Base-by-base conservation (phyloP, 1,140 invertebrate genomes). In the Lineus longissimus region DNA sequence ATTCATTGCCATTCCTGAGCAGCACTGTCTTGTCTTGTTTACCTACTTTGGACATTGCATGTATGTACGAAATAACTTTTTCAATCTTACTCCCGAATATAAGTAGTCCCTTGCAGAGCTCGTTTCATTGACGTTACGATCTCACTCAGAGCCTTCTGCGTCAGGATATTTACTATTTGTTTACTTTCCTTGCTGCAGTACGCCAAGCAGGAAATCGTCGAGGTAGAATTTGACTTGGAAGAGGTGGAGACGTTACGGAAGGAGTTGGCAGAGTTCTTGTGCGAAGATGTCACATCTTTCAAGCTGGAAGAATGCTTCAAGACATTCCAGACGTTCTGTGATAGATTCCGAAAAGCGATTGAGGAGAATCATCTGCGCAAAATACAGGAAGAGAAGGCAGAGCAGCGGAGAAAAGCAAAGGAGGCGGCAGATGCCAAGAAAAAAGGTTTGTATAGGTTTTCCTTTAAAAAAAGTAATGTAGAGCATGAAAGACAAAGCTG, bases 161-260 rank as follows among this genome's bases (percentile, higher is more conserved):
- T n/a, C n/a, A n/a, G n/a, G n/a, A n/a, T n/a, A n/a, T n/a, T n/a
- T n/a, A n/a, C 4, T 63, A 27, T 61, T 27, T 54, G 30, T 6
- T 62, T 55, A 15, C 40, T 61, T 59, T n/a, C 33, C 17, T 59
- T 60, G n/a, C n/a, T 76, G 11, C 72, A 92, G 90, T 88, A 90
- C 72, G 92, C 93, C 2, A 87, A 89, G 73, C 85, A 87, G 71
- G 91, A 94, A 79, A 86, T 95, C 59, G 79, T 86, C 11, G 87
- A 87, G 13, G 81, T 95, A 25, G 89, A 94, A 74, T 84, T 87
- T 54, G 89, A 90, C 63, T 88, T 95, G 85, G 86, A 88, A 47
- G 88, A 93, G 74, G 86, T 97, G 9, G 92, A 95, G 69, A 84
- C 84, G 9, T 59, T 83, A 36, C 68, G 73, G 17, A 62, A 68